Conservation (phyloP, 2,113 vertebrate genomes). For the Atlantisia rogersi region DNA sequence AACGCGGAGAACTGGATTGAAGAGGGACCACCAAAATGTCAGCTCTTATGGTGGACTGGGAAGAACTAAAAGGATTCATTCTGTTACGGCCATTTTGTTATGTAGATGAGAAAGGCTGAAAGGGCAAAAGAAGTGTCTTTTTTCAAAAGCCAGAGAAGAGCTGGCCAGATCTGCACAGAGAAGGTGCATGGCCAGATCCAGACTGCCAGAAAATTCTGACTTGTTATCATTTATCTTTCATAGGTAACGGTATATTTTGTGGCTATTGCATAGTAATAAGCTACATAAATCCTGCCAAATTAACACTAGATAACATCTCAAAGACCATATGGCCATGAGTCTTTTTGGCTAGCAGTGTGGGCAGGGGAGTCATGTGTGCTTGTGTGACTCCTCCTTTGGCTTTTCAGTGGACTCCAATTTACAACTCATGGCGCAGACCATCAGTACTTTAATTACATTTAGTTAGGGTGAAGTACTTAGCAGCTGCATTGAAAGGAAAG, state of each 20-base stretch:
- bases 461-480: neutral
- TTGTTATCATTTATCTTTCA: neutral
- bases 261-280: neutral
- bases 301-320: neutral
- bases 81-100: neutral
- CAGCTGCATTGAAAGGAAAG: conserved; percentile 1
- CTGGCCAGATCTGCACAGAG: neutral
- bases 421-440: neutral
- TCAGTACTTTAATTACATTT: neutral
- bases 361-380: neutral
- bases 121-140: neutral
- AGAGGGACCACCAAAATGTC: neutral
- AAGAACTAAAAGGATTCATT: neutral
- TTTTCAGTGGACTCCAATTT: conserved; percentile 3
- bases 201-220: neutral
- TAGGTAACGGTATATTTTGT: neutral
- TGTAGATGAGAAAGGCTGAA: neutral
- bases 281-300: neutral
- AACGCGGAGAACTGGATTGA: neutral
- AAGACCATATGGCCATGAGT: neutral
- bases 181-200: neutral
- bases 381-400: neutral
- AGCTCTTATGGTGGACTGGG: neutral
- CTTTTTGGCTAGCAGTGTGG: neutral
- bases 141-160: conserved; percentile 25